Conservation (phyloP, 2,888 invertebrate genomes). For the Dermolepida albohirtum region DNA sequence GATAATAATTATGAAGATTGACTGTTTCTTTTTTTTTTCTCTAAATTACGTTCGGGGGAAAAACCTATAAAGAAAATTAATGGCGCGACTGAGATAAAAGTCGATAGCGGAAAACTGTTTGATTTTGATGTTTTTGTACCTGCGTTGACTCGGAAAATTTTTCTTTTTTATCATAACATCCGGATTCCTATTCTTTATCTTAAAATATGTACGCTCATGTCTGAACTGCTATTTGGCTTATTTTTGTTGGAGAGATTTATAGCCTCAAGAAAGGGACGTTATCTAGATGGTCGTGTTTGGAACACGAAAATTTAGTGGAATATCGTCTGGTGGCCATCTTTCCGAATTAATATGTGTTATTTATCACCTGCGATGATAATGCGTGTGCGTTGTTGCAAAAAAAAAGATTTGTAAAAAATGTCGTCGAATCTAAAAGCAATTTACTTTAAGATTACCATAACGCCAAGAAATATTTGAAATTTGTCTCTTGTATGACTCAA, state of each 20-base stretch:
- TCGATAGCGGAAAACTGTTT: conserved; percentile 8
- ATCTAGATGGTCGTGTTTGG: conserved; percentile 27
- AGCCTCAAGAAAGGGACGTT: conserved; percentile 16
- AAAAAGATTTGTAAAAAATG: background rate
- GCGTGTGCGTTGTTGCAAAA: background rate
- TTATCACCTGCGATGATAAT: conserved; percentile 7
- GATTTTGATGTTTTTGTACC: background rate
- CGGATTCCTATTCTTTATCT: conserved; percentile 30
- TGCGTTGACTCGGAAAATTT: background rate
- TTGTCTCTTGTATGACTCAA: too few species aligned
- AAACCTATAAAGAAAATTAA: conserved; percentile 15
- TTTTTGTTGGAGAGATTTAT: conserved; percentile 33
- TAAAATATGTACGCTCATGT: conserved; percentile 41
- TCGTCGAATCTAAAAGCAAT: background rate
- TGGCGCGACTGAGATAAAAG: background rate
- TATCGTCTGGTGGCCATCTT: conserved; percentile 17
- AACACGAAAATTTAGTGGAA: conserved; percentile 27
- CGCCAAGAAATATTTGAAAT: too few species aligned
- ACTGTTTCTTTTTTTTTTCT: background rate
- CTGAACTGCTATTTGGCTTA: conserved; percentile 36
- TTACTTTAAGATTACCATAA: too few species aligned
- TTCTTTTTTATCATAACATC: conserved; percentile 15
- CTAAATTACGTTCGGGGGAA: background rate
- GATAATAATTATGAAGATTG: conserved; percentile 1
- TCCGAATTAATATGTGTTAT: conserved; percentile 25